Percentiles rank a stretch among this genome's conserved stretches.
Evolutionary conservation across 2,113 vertebrate genomes (phyloP).

Genomic region (Ciconia maguari): DNA sequence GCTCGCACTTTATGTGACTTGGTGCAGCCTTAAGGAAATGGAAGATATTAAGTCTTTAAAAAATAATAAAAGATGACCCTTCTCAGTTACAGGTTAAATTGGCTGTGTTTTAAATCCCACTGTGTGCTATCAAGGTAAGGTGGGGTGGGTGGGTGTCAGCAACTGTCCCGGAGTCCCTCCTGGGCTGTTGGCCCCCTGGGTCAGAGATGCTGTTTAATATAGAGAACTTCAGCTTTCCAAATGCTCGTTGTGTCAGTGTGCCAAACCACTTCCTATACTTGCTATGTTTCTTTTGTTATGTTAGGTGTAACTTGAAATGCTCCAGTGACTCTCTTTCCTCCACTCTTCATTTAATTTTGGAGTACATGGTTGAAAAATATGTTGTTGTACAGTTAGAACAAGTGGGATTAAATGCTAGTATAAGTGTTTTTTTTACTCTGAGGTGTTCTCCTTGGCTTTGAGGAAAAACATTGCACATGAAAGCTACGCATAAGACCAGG

Average conservation of each 20-base stretch:
- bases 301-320: not conserved
- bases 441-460: not conserved
- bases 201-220: not conserved
- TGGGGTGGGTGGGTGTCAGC: not conserved
- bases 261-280: not conserved
- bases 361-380: not conserved
- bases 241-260: not conserved
- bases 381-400: not conserved
- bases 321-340: not conserved
- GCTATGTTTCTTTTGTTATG: not conserved
- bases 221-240: not conserved
- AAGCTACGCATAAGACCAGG: not conserved
- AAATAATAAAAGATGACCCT: not conserved
- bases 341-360: not conserved
- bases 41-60: not conserved
- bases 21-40: not conserved
- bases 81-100: not conserved
- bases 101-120: not conserved
- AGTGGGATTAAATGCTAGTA: not conserved
- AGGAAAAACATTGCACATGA: not conserved
- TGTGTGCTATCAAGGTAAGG: not conserved
- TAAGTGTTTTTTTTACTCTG: not conserved
- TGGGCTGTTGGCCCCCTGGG: not conserved
- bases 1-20: not conserved
- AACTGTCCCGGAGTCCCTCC: not conserved